Evolutionary conservation across 2,113 vertebrate genomes (phyloP), one percentile per base, ranked within the genome.

Genomic region (Fulmarus glacialis): DNA sequence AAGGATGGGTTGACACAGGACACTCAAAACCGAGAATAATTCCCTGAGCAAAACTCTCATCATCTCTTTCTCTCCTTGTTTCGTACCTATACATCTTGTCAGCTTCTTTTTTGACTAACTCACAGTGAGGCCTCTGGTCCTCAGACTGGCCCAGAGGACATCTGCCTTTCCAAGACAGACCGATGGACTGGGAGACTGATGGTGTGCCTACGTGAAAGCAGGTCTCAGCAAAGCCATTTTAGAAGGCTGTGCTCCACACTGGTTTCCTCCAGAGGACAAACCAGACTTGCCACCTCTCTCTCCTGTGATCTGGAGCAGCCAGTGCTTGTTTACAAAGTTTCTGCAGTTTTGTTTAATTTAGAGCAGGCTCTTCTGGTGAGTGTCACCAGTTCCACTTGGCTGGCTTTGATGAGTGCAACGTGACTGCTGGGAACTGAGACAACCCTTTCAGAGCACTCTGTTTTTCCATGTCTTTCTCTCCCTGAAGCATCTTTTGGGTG

Each of bases 341-440:
- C 42, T 77, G 32, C 71, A 73, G 63, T 78, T 91, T 58, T 75
- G 24, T 29, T 84, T 90, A 94, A 95, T 97, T 94, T 95, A 95
- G 66, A 96, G 73, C 89, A 91, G 53, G 58, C 29, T 88, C 11
- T 88, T 96, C 70, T 91, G 74, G 58, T 66, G 87, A 94, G 74
- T 50, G 81, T 74, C 91, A 91, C 87, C 91, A 62, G 94, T 96
- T 97, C 94, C 93, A 73, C 95, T 96, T 38, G 87, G 95, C 71
- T 96, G 94, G 34, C 66, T 96, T 62, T 94, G 94, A 96, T 23
- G 10, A 88, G 81, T 8, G 2, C 82, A 77, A 47, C 55, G 87
- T 91, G 94, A 93, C 94, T 96, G 80, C 91, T 88, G 71, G 85
- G 87, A 91, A 62, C 83, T 16, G n/a, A 96, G 91, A 95, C 85